Conservation (phyloP, 2,888 invertebrate genomes). For the Acanthopleura granulata region DNA sequence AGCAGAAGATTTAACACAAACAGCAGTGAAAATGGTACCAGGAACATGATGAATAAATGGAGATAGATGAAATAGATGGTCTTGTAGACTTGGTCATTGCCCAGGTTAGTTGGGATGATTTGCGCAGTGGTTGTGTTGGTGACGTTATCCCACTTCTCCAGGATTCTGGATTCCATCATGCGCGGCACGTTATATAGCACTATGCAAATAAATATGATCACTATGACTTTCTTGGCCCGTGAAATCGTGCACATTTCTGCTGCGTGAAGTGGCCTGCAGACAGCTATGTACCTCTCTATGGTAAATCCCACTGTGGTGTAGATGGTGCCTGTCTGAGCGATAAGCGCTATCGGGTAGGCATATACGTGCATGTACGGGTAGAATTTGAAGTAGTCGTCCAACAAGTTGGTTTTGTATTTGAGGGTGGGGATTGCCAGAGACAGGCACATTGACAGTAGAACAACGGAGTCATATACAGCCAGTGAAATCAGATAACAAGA, state of each 20-base stretch:
- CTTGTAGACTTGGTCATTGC: conserved; percentile 49
- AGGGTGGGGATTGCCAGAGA: conserved; percentile 61
- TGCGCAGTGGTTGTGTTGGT: conserved; percentile 42
- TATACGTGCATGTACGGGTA: conserved; percentile 85
- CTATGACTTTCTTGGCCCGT: conserved; percentile 85
- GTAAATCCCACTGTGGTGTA: conserved; percentile 81
- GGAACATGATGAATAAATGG: conserved; percentile 63
- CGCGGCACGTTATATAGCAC: conserved; percentile 87
- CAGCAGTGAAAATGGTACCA: conserved; percentile 61
- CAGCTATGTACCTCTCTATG: conserved; percentile 91
- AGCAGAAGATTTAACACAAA: conserved; percentile 61
- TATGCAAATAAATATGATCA: conserved; percentile 85
- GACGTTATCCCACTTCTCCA: conserved; percentile 27
- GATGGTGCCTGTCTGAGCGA: conserved; percentile 92
- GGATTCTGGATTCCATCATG: conserved; percentile 69
- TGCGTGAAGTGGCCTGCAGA: conserved; percentile 82
- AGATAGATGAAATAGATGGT: conserved; percentile 64
- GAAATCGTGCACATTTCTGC: conserved; percentile 92
- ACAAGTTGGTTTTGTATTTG: conserved; percentile 77
- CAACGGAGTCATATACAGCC: conserved; percentile 92
- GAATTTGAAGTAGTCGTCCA: conserved; percentile 80
- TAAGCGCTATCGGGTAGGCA: conserved; percentile 83
- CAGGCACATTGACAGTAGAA: conserved; percentile 77
- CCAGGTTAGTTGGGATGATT: conserved; percentile 51
- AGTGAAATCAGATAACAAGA: conserved; percentile 94